Evolutionary conservation across 2,797 vertebrate species (phyloP).

Genomic region (Alectoris magna): DNA sequence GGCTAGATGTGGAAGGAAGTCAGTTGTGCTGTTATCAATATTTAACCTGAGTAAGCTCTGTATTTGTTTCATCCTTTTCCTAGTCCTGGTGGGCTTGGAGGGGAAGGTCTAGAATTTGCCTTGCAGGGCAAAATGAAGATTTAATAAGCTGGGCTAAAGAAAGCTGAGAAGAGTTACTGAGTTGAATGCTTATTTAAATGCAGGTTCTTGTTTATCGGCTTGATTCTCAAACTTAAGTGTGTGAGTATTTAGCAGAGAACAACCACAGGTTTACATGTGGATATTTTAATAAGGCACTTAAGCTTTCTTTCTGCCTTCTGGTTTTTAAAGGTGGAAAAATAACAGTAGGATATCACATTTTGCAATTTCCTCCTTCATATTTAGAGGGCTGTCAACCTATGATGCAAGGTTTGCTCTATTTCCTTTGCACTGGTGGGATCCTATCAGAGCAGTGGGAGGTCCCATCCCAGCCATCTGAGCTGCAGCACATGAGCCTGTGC

Average conservation of each 20-base stretch:
- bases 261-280: neutral
- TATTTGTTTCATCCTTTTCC: neutral
- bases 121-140: neutral
- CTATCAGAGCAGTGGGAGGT: neutral
- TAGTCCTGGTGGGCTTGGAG: neutral
- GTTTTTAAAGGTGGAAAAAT: neutral
- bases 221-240: neutral
- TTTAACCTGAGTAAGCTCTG: neutral
- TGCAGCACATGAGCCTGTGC: neutral
- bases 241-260: neutral
- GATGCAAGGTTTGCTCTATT: neutral
- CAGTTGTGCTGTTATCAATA: neutral
- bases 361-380: fast-evolving
- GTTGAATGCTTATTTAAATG: neutral
- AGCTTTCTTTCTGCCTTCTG: neutral
- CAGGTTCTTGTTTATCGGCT: neutral
- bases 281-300: neutral
- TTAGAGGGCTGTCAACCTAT: neutral
- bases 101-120: neutral
- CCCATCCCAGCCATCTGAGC: neutral
- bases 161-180: neutral
- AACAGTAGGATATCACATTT: neutral
- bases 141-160: neutral
- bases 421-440: neutral
- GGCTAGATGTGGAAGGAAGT: neutral